phyloP scores from a whole-genome alignment of 2,888 invertebrate species.

The Ectobius pallidus region DNA sequence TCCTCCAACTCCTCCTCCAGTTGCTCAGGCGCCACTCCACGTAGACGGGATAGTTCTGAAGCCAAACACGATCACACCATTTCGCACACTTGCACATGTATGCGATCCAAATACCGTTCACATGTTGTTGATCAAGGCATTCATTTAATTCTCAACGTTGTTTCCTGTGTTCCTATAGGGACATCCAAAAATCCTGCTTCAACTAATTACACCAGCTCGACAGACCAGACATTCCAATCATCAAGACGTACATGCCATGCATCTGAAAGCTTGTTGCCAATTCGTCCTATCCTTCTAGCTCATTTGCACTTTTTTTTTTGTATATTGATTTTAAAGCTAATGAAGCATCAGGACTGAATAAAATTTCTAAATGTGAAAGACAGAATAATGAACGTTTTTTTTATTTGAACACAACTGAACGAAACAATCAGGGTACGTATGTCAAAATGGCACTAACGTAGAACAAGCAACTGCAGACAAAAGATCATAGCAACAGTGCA shows the following conservation, averaged over 20 bases:
- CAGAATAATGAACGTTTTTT: no score
- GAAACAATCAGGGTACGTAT: no score
- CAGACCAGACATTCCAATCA: neutral
- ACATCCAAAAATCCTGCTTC: slow-evolving; percentile 29
- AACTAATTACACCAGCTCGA: slow-evolving; percentile 18
- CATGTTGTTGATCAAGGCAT: slow-evolving; percentile 25
- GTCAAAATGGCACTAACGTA: no score
- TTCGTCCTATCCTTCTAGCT: slow-evolving; percentile 7
- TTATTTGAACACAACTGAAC: no score
- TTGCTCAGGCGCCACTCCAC: slow-evolving; percentile 52
- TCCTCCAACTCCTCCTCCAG: slow-evolving; percentile 40
- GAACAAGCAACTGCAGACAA: no score
- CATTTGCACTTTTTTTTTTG: slow-evolving; percentile 14
- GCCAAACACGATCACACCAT: slow-evolving; percentile 27
- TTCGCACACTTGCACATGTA: slow-evolving; percentile 28
- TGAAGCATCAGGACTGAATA: no score
- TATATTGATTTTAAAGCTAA: neutral
- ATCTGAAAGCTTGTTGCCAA: no score
- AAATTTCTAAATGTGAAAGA: no score
- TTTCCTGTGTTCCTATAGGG: slow-evolving; percentile 21
- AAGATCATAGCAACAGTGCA: no score
- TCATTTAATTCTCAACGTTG: slow-evolving; percentile 19
- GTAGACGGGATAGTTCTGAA: slow-evolving; percentile 61
- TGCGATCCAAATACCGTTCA: slow-evolving; percentile 25
- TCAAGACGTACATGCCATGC: slow-evolving; percentile 1